These are phyloP conservation scores for Fratercula arctica DNA, from an alignment of 2,797 vertebrate genomes.

Conservation along the genomic window DNA sequence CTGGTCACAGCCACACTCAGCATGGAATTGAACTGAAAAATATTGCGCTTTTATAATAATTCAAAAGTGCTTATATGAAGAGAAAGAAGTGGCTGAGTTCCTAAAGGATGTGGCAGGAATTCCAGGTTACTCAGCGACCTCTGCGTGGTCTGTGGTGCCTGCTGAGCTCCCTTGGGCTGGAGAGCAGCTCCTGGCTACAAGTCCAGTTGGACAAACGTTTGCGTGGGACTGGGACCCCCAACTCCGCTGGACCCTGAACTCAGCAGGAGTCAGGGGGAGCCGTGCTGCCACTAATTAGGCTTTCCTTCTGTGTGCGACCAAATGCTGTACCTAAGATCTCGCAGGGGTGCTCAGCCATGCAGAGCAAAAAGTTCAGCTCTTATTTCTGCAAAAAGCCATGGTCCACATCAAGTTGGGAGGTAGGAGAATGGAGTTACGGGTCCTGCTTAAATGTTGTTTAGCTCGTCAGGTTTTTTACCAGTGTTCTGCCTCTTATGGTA, in stretches of 20 bases:
- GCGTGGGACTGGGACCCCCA: accelerated
- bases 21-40: not conserved
- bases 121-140: not conserved
- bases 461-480: not conserved
- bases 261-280: not conserved
- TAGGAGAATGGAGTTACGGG: not conserved
- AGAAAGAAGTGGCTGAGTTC: not conserved
- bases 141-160: not conserved
- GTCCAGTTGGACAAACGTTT: not conserved
- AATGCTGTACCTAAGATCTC: not conserved
- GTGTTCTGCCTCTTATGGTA: not conserved
- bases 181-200: not conserved
- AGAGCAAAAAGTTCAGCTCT: not conserved
- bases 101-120: not conserved
- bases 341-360: not conserved
- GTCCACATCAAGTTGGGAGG: not conserved
- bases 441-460: not conserved
- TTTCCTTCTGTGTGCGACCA: not conserved
- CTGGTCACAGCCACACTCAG: not conserved
- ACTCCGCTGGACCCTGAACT: not conserved
- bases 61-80: not conserved
- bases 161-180: not conserved
- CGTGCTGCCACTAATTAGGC: not conserved
- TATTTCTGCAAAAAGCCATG: not conserved
- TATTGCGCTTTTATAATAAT: not conserved